These are phyloP conservation scores for Bombus sibiricus DNA, from an alignment of 1,140 invertebrate species.

Conservation along the genomic window DNA sequence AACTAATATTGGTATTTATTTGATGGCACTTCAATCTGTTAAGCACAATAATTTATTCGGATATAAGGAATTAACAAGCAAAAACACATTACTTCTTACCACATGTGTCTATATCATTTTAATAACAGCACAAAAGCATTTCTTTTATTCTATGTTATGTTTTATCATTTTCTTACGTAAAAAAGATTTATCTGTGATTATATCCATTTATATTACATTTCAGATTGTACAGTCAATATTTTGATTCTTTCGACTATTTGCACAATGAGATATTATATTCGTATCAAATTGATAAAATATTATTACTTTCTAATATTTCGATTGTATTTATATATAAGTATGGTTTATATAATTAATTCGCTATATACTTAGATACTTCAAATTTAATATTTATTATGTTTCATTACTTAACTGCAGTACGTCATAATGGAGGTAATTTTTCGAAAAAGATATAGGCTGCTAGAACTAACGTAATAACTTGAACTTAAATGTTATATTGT, in stretches of 20 bases:
- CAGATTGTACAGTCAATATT: not conserved
- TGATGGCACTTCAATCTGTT: constrained; percentile 27
- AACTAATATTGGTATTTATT: constrained; percentile 29
- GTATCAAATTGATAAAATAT: constrained; percentile 17
- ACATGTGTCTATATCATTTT: constrained; percentile 34
- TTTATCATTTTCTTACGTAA: not conserved
- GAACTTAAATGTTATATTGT: not conserved
- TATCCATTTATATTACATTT: not conserved
- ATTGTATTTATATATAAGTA: not conserved
- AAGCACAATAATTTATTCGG: constrained; percentile 20
- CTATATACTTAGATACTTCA: constrained; percentile 7
- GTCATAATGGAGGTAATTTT: constrained; percentile 76
- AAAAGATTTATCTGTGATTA: not conserved
- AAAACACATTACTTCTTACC: not conserved
- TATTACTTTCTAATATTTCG: not conserved
- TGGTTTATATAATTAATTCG: not conserved
- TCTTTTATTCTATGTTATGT: not conserved
- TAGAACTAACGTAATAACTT: constrained; percentile 27
- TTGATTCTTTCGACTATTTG: not conserved
- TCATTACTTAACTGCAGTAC: constrained; percentile 75
- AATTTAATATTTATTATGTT: constrained; percentile 63
- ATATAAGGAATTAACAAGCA: constrained; percentile 1
- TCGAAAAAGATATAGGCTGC: constrained; percentile 16
- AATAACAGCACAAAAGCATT: constrained; percentile 20
- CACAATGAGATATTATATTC: constrained; percentile 9